Percentiles rank a stretch among this genome's conserved stretches.
Evolutionary conservation across 2,888 invertebrate species (phyloP).

Genomic region (Tetragonisca angustula): DNA sequence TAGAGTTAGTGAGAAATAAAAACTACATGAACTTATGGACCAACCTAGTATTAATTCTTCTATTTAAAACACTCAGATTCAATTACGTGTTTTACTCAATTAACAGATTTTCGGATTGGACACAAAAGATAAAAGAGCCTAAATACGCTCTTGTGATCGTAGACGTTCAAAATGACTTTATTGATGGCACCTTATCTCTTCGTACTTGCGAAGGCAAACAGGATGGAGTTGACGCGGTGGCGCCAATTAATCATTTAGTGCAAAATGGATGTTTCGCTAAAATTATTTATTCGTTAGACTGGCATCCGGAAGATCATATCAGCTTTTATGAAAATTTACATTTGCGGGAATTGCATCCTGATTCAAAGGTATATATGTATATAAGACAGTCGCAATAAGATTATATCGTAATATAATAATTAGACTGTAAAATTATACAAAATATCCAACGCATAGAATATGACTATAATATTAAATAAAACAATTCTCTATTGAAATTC

Average conservation of each 20-base stretch:
- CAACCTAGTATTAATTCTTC: neutral
- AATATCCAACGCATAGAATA: neutral
- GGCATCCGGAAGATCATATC: constrained; percentile 98
- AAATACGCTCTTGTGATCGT: constrained; percentile 94
- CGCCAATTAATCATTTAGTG: constrained; percentile 93
- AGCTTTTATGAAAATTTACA: constrained; percentile 97
- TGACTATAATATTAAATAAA: neutral
- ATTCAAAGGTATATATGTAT: constrained; percentile 71
- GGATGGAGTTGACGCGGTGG: constrained; percentile 93
- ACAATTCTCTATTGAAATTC: neutral
- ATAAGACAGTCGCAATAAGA: neutral
- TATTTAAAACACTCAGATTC: neutral
- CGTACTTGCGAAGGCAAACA: constrained; percentile 95
- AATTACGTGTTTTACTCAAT: constrained; percentile 7
- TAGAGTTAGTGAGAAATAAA: neutral
- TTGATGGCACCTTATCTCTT: constrained; percentile 95
- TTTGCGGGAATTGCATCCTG: constrained; percentile 89
- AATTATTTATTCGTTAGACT: constrained; percentile 96
- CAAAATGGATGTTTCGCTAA: constrained; percentile 92
- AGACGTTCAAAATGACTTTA: constrained; percentile 99
- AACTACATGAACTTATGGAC: neutral
- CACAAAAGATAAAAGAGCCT: constrained; percentile 89
- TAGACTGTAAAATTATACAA: neutral
- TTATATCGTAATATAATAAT: neutral
- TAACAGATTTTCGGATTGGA: constrained; percentile 93